phyloP scores from a whole-genome alignment of 2,113 vertebrate species.

The Oreocharis arfaki region DNA sequence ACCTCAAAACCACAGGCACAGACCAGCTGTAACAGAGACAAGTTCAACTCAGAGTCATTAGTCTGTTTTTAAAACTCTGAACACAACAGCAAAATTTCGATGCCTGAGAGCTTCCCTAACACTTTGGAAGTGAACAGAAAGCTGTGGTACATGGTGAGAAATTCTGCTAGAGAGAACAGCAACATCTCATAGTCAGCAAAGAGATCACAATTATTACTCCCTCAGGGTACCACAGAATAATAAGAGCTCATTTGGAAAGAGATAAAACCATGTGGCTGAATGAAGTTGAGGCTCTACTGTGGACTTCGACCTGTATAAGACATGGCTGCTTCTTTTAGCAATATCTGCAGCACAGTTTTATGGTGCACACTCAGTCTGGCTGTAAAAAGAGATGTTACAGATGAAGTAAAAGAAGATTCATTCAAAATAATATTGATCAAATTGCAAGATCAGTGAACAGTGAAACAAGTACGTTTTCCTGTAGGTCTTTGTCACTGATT shows the following conservation, averaged over 20 bases:
- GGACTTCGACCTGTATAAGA: neutral
- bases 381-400: conserved; percentile 36
- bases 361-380: neutral
- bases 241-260: neutral
- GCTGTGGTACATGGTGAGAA: neutral
- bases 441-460: conserved; percentile 57
- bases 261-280: neutral
- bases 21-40: neutral
- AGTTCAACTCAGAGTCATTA: neutral
- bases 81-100: neutral
- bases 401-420: conserved; percentile 37
- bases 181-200: neutral
- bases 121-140: neutral
- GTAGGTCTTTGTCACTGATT: conserved; percentile 42
- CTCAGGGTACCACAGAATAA: neutral
- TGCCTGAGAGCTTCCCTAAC: neutral
- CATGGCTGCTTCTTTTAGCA: neutral
- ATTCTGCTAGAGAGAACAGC: neutral
- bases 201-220: neutral
- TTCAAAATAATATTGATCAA: conserved; percentile 71
- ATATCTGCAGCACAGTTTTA: neutral
- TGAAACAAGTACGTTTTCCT: conserved; percentile 59
- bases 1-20: neutral
- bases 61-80: neutral
- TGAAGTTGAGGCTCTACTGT: neutral